Conservation (phyloP, 2,797 vertebrate species). For the Heliangelus exortis region DNA sequence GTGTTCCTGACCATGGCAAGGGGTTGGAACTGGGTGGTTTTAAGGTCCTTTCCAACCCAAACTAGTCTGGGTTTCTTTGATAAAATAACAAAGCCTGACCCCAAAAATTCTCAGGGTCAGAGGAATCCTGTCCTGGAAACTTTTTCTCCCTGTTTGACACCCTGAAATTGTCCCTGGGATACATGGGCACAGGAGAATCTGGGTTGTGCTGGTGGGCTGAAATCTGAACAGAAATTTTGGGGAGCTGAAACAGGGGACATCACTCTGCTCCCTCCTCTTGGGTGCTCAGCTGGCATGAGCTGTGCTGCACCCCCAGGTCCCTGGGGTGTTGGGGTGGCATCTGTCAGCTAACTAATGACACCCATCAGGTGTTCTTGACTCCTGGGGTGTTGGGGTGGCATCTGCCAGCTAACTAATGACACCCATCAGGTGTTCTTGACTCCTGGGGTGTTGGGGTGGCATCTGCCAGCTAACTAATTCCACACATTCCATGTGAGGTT, state of each 20-base stretch:
- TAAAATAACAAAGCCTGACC: neutral
- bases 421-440: too few relatives aligned
- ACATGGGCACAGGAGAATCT: rapidly evolving
- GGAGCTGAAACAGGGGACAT: rapidly evolving
- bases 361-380: too few relatives aligned
- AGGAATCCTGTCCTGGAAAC: neutral
- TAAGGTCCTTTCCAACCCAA: too few relatives aligned
- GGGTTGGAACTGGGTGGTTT: too few relatives aligned
- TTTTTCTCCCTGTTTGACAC: rapidly evolving
- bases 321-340: neutral
- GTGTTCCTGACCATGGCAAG: too few relatives aligned
- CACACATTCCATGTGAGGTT: rapidly evolving
- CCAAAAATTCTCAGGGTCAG: neutral
- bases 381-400: neutral
- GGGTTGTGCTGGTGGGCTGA: rapidly evolving
- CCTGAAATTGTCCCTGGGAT: neutral
- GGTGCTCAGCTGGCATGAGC: rapidly evolving
- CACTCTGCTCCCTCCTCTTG: rapidly evolving
- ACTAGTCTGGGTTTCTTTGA: too few relatives aligned
- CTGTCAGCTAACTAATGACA: too few relatives aligned
- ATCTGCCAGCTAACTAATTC: rapidly evolving
- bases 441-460: neutral
- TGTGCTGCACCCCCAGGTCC: neutral
- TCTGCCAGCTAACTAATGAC: neutral
- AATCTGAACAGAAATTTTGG: neutral